Base-by-base conservation (phyloP, 2,888 invertebrate species). In the Asteroscopus sphinx region DNA sequence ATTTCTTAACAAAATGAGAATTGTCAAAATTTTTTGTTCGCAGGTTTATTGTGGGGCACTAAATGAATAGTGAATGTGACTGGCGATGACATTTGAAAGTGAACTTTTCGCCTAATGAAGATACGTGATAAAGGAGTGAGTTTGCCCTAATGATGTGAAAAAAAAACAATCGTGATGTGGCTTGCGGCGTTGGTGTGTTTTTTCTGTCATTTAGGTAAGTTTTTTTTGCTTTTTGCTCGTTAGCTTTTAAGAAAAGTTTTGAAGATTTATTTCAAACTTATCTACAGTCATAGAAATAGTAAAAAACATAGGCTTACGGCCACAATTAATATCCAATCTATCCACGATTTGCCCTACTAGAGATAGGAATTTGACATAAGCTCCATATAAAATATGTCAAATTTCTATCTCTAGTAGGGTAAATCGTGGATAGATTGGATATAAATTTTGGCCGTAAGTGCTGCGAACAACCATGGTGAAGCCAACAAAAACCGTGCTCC, bases 181-280 rank as follows among this genome's bases (percentile, higher is more conserved):
- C 80, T 90, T 74, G 81, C 86, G 77, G 86, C 83, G 77, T 81
- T 91, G 82, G 81, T 91, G 85, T 90, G 83, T 80, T 82, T 92
- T 60, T 83, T 90, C 74, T 86, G 85, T 80, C 87, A 88, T 75
- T 81, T 90, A 65, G 92, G 92, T 93, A 76, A 86, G 92, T 88
- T 8, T 44, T 41, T 33, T 35, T 33, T 35, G 1, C 6, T 40
- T 52, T 49, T 57, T 37, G 28, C 42, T 68, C 60, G 37, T 67
- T 61, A 56, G 15, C 15, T 57, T 53, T 54, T 46, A 30, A 45
- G 17, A n/a, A 37, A 25, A 16, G 7, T 16, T 42, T 37, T 1
- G 6, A 7, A 28, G 12, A 7, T 48, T 52, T 56, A 26, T 56
- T 48, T 49, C 6, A 49, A 53, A 54, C 11, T 9, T 16, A 35